Base-by-base conservation (phyloP, 2,113 vertebrate genomes). In the Taurulus bubalis region DNA sequence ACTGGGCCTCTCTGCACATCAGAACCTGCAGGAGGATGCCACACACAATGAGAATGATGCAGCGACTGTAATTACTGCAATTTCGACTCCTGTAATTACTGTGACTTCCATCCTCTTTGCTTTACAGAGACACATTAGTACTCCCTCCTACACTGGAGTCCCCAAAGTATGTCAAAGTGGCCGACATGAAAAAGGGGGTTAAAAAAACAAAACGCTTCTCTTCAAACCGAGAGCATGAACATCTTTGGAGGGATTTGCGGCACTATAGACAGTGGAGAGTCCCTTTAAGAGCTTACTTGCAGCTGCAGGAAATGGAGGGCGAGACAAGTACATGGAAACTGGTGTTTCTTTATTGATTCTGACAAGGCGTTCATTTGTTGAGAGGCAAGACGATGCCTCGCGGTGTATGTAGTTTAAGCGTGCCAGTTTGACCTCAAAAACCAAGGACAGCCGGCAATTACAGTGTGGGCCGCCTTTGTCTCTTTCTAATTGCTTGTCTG, bases 91-190 rank as follows among this genome's bases (percentile, higher is more conserved):
- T 69, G 83, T 87, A 91, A 92, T 90, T 85, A 89, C 69, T 64
- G n/a, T 79, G 74, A 77, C 86, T 92, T 91, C 87, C 91, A 84
- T 75, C 88, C 87, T 88, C 85, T 88, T 73, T 86, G 84, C 88
- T 83, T 92, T 88, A 89, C 83, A 84, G 36, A 84, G 49, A 90
- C 75, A 78, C 60, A 36, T 87, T 85, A 80, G 78, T 38, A 56
- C 84, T 85, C 79, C 79, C 80, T 85, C 70, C 79, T 62, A 75
- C 28, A 40, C 36, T 75, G 84, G 87, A 75, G 77, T 75, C 85
- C 82, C 85, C 60, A 49, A 81, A 87, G 84, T 80, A 83, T n/a
- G 28, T 70, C 32, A 32, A 83, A 86, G 79, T 71, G 80, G 66
- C 47, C 64, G 80, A 80, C 60, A 71, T 89, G 80, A 82, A 90